Percentiles rank a stretch among this genome's conserved stretches.
phyloP scores from a whole-genome alignment of 2,888 invertebrate genomes.

The Kuschelorhynchus macadamiae region DNA sequence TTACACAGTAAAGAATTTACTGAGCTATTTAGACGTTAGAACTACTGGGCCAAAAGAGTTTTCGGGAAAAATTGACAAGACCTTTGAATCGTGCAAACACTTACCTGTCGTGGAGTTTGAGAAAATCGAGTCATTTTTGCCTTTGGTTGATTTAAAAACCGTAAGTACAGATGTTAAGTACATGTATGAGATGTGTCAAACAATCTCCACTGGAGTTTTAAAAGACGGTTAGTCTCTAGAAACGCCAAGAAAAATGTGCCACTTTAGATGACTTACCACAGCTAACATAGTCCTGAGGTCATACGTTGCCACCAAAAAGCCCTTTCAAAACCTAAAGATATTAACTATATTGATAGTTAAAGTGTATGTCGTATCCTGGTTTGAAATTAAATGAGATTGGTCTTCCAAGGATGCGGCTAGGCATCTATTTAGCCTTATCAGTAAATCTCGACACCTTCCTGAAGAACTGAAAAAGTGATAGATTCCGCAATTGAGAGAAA shows the following conservation, averaged over 20 bases:
- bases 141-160: not conserved
- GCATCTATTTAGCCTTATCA: conserved; percentile 51
- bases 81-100: too few species aligned
- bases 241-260: conserved; percentile 19
- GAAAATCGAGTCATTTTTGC: conserved; percentile 24
- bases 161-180: conserved; percentile 7
- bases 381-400: conserved; percentile 53
- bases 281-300: conserved; percentile 34
- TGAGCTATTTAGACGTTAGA: too few species aligned
- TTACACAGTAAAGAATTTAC: too few species aligned
- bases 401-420: conserved; percentile 55
- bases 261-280: conserved; percentile 36
- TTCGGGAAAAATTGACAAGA: too few species aligned
- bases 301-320: conserved; percentile 27
- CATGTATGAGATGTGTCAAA: conserved; percentile 11
- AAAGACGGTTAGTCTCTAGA: conserved; percentile 19
- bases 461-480: conserved; percentile 46
- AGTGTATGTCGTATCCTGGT: conserved; percentile 56
- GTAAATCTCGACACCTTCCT: conserved; percentile 23
- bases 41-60: too few species aligned
- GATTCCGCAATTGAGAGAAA: conserved; percentile 54
- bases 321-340: conserved; percentile 23
- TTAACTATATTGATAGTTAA: conserved; percentile 52
- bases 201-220: conserved; percentile 7
- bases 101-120: conserved; percentile 18